Evolutionary conservation across 2,888 invertebrate species (phyloP), one percentile per base, ranked within the genome.

Genomic region (Hypomecis atomaria): DNA sequence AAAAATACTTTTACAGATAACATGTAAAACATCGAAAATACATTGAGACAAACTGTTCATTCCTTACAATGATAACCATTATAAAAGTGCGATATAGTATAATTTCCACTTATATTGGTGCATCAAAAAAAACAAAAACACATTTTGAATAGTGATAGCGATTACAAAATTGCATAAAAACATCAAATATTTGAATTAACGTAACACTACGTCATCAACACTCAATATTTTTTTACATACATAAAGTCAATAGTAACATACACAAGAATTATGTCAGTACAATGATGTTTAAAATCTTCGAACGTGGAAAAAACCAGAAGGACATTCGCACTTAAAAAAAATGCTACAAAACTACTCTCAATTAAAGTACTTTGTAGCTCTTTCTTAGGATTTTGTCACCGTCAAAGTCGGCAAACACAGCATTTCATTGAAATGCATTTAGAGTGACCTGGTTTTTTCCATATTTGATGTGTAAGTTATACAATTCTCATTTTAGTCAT

Each of bases 1-100:
- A 90, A 90, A 90, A 90, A 90, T 90, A 90, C 80, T 81, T 84
- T 81, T 78, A 88, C 83, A 86, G 78, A 85, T 78, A 76, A 79
- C 71, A 85, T 88, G 86, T 89, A 88, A 87, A 89, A 87, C 87
- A 88, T 90, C 88, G 83, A 90, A 90, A 88, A 89, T 86, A 88
- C 87, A 84, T 77, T 72, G 71, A 77, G 71, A 78, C 71, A 77
- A 74, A 77, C 74, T 68, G 72, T 75, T 71, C 65, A 79, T 74
- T 72, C 66, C 66, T 62, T 65, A 63, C 38, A 9, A 52, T 54
- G 67, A 59, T 50, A 76, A 67, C 74, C 71, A 75, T 73, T 83
- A 83, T 78, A 84, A 87, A 85, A 77, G 75, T 79, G 77, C 76
- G 72, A 37, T 37, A 65, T 69, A 71, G 66, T 67, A 62, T 72